Evolutionary conservation across 1,140 invertebrate species (phyloP).

Genomic region (Portunus trituberculatus): DNA sequence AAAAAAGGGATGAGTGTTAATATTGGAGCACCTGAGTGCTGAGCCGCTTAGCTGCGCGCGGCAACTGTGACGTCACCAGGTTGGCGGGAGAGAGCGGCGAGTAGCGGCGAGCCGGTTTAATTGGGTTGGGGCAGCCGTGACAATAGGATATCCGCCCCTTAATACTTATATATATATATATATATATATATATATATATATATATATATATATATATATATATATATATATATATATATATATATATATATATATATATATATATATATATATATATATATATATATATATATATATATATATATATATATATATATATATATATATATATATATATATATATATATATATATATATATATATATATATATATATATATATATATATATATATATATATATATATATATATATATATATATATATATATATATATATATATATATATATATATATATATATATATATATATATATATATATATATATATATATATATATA

Average conservation of each 20-base stretch:
- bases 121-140: too few relatives aligned
- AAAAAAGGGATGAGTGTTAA: too few relatives aligned
- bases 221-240: slow-evolving; percentile 65
- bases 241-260: slow-evolving; percentile 68
- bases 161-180: slow-evolving; percentile 60
- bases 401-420: slow-evolving; percentile 67
- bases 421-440: slow-evolving; percentile 68
- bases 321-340: slow-evolving; percentile 62
- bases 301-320: slow-evolving; percentile 68
- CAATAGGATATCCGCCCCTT: too few relatives aligned
- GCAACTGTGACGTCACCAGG: too few relatives aligned
- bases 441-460: slow-evolving; percentile 71
- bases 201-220: slow-evolving; percentile 68
- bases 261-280: slow-evolving; percentile 71
- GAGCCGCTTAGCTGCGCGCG: too few relatives aligned
- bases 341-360: slow-evolving; percentile 64
- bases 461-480: slow-evolving; percentile 63
- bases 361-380: slow-evolving; percentile 69
- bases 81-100: too few relatives aligned
- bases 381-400: slow-evolving; percentile 67
- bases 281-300: slow-evolving; percentile 68
- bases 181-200: slow-evolving; percentile 69
- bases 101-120: too few relatives aligned
- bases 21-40: too few relatives aligned
- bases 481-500: slow-evolving; percentile 64